Percentiles rank a stretch among this genome's conserved stretches.
Conservation (phyloP, 2,888 invertebrate species). For the Drosophila tanythrix region DNA sequence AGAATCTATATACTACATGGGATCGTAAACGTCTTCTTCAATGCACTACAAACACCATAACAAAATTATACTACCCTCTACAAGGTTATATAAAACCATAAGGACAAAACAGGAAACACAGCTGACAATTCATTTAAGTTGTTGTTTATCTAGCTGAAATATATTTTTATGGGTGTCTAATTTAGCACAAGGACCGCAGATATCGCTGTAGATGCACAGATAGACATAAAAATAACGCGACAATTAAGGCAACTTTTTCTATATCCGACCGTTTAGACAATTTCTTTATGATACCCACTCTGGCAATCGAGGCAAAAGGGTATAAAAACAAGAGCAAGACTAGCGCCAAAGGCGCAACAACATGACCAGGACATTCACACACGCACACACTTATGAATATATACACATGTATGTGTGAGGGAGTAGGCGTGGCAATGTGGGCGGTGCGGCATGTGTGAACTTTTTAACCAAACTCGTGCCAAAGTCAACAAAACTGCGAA, state of each 20-base stretch:
- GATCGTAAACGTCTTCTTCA: background rate
- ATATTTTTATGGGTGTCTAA: background rate
- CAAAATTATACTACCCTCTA: rapidly evolving
- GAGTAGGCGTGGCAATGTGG: slow-evolving; percentile 6
- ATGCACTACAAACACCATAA: background rate
- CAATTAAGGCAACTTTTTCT: background rate
- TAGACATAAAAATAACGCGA: background rate
- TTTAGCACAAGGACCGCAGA: background rate
- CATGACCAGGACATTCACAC: slow-evolving; percentile 50
- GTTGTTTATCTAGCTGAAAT: background rate
- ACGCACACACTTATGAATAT: slow-evolving; percentile 4
- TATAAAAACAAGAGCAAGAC: slow-evolving; percentile 60
- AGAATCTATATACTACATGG: background rate
- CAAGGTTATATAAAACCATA: background rate
- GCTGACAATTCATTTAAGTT: background rate
- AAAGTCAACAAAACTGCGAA: slow-evolving; percentile 79
- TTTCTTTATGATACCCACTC: background rate
- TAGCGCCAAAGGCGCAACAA: slow-evolving; percentile 75
- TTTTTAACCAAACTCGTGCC: slow-evolving; percentile 78
- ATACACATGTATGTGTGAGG: slow-evolving; percentile 12
- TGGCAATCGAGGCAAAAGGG: slow-evolving; percentile 8
- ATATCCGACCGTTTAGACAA: background rate
- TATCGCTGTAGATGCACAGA: background rate
- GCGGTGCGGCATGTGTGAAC: slow-evolving; percentile 75
- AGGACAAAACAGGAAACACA: background rate